Evolutionary conservation across 2,888 invertebrate species (phyloP), one percentile per base, ranked within the genome.

Genomic region (Thymelicus acteon): DNA sequence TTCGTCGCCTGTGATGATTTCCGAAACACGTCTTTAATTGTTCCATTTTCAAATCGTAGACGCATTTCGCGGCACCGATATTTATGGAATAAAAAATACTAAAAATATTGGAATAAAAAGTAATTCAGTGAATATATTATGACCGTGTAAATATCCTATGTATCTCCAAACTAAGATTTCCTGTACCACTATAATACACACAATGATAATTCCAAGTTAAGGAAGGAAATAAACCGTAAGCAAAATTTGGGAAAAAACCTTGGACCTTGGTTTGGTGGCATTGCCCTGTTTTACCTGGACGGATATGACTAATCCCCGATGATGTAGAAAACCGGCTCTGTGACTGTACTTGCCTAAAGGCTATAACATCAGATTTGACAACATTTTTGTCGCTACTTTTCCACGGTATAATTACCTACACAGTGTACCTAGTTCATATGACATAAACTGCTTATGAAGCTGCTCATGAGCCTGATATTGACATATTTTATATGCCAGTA

Each of bases 241-340:
- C 12, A 54, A 24, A 37, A n/a, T 61, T 6, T 24, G 47, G 68
- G 61, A 69, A 68, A 66, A 61, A 52, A 13, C 60, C 64, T 70
- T 70, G 52, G 24, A 37, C 19, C 49, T 49, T 37, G 31, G 37
- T 63, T 63, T 37, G 44, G 57, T 70, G 70, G 70, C 70, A 70
- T 70, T 70, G 70, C 58, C 64, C 64, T 47, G 49, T 52, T 70
- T 64, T 64, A 70, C 70, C 64, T 70, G 70, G 31, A 70, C 70
- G 70, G 70, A 64, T 64, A 60, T 70, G 70, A 70, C 49, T 64
- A 70, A 70, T 39, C 19, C 44, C 12, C 64, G 15, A 19, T 44
- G 15, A 49, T 64, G 40, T 60, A 70, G 40, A 39, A 54, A 64
- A 64, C 64, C 70, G 58, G 70, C 48, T 58, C 48, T 64, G n/a